Percentiles rank a stretch among this genome's conserved stretches.
Evolutionary conservation across 2,888 invertebrate species (phyloP).

Genomic region (Elysia crispata): DNA sequence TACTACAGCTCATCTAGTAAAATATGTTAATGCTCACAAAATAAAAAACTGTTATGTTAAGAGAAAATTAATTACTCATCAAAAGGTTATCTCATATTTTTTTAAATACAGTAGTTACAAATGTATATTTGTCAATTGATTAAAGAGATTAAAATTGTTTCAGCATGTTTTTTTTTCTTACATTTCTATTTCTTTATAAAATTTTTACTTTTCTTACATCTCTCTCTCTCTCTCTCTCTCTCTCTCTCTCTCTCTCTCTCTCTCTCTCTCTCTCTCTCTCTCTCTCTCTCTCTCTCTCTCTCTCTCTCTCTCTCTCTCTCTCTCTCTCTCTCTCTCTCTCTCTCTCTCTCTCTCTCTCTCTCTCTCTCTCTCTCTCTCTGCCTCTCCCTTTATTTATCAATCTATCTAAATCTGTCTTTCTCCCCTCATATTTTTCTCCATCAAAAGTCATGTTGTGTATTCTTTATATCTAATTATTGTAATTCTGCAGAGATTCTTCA

Average conservation of each 20-base stretch:
- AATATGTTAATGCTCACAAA: neutral
- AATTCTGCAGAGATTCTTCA: conserved; percentile 53
- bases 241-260: neutral
- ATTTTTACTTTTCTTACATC: neutral
- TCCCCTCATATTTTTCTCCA: neutral
- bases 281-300: conserved; percentile 3
- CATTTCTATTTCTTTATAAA: no score
- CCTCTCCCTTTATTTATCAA: neutral
- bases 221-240: no score
- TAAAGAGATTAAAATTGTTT: no score
- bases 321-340: no score
- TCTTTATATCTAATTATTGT: neutral
- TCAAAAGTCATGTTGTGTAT: neutral
- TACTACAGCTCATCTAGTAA: neutral
- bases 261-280: conserved; percentile 1
- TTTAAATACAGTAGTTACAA: no score
- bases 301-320: neutral
- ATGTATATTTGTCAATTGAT: no score
- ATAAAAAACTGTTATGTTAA: neutral
- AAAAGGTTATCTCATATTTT: no score
- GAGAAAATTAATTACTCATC: no score
- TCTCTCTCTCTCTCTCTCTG: neutral
- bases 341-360: neutral
- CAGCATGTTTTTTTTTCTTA: no score
- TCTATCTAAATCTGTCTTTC: neutral